phyloP scores from a whole-genome alignment of 2,797 vertebrate species.

The Acrocephalus scirpaceus region DNA sequence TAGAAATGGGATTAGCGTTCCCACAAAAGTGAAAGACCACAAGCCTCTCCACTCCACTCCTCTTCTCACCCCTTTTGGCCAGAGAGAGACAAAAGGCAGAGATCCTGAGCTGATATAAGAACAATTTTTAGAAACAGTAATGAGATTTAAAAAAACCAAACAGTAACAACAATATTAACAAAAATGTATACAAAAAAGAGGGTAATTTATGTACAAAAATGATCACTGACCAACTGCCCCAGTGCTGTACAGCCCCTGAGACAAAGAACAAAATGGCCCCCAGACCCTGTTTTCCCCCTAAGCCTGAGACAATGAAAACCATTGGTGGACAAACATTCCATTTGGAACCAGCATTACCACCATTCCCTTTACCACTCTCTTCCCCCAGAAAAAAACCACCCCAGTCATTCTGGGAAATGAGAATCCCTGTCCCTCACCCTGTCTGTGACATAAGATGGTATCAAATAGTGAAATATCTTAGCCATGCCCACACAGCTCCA shows the following conservation, averaged over 20 bases:
- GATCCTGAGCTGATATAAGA: not conserved
- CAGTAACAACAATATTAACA: not conserved
- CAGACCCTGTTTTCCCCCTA: not conserved
- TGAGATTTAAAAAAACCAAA: not conserved
- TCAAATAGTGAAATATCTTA: not conserved
- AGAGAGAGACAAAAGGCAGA: not conserved
- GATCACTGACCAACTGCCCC: too few relatives aligned
- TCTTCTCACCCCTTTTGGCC: not conserved
- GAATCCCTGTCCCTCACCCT: not conserved
- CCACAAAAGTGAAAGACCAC: not conserved
- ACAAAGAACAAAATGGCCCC: not conserved
- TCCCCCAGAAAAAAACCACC: not conserved
- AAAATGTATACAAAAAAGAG: not conserved
- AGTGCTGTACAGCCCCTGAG: fast-evolving
- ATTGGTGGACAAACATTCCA: not conserved
- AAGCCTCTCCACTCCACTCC: fast-evolving
- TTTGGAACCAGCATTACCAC: fast-evolving
- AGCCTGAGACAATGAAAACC: not conserved
- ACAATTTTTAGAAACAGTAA: not conserved
- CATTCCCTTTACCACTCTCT: not conserved
- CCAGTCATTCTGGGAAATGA: not conserved
- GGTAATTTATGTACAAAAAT: not conserved
- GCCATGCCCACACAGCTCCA: not conserved
- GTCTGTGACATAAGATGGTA: too few relatives aligned
- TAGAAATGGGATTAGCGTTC: not conserved